Conservation (phyloP, 2,888 invertebrate species). For the Oeneis ivallda region DNA sequence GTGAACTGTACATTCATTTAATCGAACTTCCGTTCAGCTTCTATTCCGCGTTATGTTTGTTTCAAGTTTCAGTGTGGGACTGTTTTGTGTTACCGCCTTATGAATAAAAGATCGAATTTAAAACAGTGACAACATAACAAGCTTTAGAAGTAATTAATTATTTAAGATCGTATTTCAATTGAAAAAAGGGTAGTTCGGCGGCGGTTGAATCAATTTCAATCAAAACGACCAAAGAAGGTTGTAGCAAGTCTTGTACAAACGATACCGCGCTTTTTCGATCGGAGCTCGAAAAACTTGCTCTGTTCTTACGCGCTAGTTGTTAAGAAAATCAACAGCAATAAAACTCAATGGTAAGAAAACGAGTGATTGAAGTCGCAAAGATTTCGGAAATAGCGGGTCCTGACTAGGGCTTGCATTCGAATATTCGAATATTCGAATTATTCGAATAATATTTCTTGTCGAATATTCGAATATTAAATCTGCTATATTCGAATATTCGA, state of each 20-base stretch:
- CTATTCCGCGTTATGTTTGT: neutral
- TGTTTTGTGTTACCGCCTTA: neutral
- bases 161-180: neutral
- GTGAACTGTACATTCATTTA: too few relatives aligned
- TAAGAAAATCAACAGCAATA: neutral
- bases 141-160: neutral
- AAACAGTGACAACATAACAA: neutral
- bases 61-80: neutral
- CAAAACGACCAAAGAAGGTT: neutral
- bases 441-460: too few relatives aligned
- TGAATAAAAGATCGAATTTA: neutral
- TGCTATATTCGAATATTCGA: too few relatives aligned
- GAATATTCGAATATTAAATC: too few relatives aligned
- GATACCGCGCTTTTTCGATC: conserved; percentile 5
- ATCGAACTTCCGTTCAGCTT: neutral
- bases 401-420: too few relatives aligned
- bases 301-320: conserved; percentile 21
- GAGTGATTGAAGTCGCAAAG: too few relatives aligned
- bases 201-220: conserved; percentile 4
- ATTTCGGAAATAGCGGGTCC: too few relatives aligned
- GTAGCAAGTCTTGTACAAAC: neutral
- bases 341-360: too few relatives aligned
- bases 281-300: conserved; percentile 38
- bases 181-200: neutral
- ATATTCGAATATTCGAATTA: too few relatives aligned